phyloP scores from a whole-genome alignment of 2,888 invertebrate species.

The Deilephila elpenor region DNA sequence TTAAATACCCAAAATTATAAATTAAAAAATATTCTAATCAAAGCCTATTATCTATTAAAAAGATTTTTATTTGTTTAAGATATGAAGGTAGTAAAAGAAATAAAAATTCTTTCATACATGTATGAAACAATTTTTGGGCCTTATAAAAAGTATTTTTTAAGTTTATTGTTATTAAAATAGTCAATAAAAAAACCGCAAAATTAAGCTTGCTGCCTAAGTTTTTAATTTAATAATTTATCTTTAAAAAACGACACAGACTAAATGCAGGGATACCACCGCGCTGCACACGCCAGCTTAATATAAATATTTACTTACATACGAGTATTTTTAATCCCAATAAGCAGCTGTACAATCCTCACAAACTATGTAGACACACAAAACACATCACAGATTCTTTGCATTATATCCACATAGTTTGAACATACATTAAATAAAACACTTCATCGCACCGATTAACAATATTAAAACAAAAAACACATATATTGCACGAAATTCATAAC shows the following conservation, averaged over 20 bases:
- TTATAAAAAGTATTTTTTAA: no score
- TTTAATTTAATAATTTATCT: constrained; percentile 5
- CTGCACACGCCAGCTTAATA: constrained; percentile 42
- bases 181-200: not conserved
- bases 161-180: no score
- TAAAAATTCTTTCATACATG: no score
- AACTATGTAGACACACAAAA: constrained; percentile 66
- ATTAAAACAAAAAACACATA: constrained; percentile 48
- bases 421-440: constrained; percentile 58
- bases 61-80: no score
- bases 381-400: constrained; percentile 74
- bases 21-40: no score
- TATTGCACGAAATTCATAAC: constrained; percentile 58
- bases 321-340: constrained; percentile 73
- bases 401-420: constrained; percentile 66
- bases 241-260: constrained; percentile 5
- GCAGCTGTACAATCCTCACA: constrained; percentile 68
- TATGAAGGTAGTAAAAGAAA: no score
- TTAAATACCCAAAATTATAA: no score
- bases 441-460: constrained; percentile 54
- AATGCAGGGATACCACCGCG: constrained; percentile 35
- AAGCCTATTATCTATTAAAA: no score
- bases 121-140: no score
- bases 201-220: not conserved
- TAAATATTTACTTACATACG: constrained; percentile 81